These are phyloP conservation scores for Lepus americanus DNA, from an alignment of 2,113 vertebrate genomes.

Conservation along the genomic window DNA sequence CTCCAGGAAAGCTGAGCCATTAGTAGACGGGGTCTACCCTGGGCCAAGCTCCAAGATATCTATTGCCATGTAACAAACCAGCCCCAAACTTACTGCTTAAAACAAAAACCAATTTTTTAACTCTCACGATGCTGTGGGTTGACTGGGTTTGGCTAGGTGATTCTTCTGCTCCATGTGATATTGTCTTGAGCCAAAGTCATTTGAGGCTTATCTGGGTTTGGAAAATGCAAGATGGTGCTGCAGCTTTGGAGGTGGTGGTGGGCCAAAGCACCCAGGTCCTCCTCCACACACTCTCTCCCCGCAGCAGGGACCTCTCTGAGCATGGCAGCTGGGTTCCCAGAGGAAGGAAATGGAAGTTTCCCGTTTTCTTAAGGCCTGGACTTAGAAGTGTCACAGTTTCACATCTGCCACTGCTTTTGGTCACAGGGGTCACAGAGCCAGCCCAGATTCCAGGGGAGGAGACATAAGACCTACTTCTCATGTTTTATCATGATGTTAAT, in stretches of 20 bases:
- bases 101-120: neutral
- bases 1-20: neutral
- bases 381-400: neutral
- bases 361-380: neutral
- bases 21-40: neutral
- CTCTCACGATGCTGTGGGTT: neutral
- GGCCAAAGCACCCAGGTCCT: neutral
- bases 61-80: neutral
- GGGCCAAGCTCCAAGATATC: neutral
- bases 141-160: neutral
- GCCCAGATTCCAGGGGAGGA: neutral
- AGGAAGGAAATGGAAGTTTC: neutral
- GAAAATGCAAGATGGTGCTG: neutral
- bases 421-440: neutral
- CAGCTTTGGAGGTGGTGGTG: neutral
- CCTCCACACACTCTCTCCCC: neutral
- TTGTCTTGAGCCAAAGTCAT: neutral
- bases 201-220: slow-evolving; percentile 4
- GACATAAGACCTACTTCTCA: neutral
- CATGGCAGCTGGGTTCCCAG: neutral
- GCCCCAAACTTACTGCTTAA: neutral
- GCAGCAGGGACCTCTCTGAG: neutral
- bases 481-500: too few relatives aligned
- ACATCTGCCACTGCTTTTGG: neutral
- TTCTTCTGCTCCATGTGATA: neutral